phyloP scores from a whole-genome alignment of 2,797 vertebrate genomes.

The Anas georgica region DNA sequence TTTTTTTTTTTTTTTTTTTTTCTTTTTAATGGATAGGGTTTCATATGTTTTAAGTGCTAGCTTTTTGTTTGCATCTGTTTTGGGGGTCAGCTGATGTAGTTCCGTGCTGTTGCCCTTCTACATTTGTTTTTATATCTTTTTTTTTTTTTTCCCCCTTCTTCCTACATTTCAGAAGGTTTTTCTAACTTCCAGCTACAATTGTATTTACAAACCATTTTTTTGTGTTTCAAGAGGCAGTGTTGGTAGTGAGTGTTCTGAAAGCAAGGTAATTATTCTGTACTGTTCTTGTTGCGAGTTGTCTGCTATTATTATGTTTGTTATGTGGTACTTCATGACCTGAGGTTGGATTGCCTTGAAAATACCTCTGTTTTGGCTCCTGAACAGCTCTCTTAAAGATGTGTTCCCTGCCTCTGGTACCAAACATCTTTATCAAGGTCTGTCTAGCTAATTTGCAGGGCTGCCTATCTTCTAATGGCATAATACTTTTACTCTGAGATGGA shows the following conservation, averaged over 20 bases:
- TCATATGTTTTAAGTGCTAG: not conserved
- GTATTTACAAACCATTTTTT: not conserved
- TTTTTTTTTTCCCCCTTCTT: not conserved
- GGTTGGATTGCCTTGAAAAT: not conserved
- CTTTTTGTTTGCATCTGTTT: not conserved
- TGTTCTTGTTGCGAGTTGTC: not conserved
- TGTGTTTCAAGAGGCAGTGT: not conserved
- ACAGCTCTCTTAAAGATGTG: not conserved
- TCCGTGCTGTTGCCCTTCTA: not conserved
- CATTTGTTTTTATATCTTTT: not conserved
- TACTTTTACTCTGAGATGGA: not conserved
- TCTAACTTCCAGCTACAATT: not conserved
- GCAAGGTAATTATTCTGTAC: not conserved
- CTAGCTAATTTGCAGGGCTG: not conserved
- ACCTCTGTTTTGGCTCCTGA: not conserved
- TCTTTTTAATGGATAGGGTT: not conserved
- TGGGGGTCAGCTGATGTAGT: not conserved
- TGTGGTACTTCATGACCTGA: not conserved
- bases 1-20: too few relatives aligned
- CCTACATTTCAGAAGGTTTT: not conserved
- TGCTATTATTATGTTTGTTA: not conserved
- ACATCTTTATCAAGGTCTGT: not conserved
- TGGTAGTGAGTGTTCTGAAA: not conserved
- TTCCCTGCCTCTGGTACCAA: not conserved
- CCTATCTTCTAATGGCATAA: not conserved